Base-by-base conservation (phyloP, 1,140 invertebrate genomes). In the Atta cephalotes region DNA sequence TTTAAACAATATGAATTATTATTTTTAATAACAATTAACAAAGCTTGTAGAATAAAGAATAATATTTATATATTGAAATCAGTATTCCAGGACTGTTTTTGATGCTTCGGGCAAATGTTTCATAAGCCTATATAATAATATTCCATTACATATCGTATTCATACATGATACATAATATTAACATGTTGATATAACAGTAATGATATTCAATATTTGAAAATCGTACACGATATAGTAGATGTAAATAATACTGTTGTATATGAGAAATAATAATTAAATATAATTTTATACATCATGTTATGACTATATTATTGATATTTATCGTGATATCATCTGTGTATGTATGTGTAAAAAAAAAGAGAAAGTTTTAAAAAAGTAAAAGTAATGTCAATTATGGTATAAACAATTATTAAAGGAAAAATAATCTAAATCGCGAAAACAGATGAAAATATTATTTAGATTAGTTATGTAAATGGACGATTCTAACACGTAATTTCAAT, bases 191-290 rank as follows among this genome's bases (percentile, higher is more conserved):
- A 77, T 45, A 62, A 62, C 21, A 45, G n/a, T 28, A 62, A 77
- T 62, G 74, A 77, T 62, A 77, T 76, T 76, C 35, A 62, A 76
- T 62, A 76, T 76, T 25, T 25, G 35, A 76, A 76, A 76, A 60
- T 76, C 35, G 53, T 45, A 21, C 31, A 14, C 12, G 71, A 60
- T 58, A 39, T 58, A 60, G 31, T 16, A 16, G 6, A 45, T 76
- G n/a, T 76, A 76, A 60, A 62, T 62, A 76, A 76, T 76, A 76
- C 21, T 45, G 72, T 60, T 60, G n/a, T 62, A 21, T 18, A 25
- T 21, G 35, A 45, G n/a, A 58, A 35, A 74, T 35, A 76, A 58
- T 76, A 62, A 74, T 58, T 39, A 62, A 25, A 60, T 76, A 62
- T 5, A 76, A 60, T 62, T 74, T 45, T 60, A 60, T 35, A 7